phyloP scores from a whole-genome alignment of 2,113 vertebrate species.

The Catharus fuscescens region DNA sequence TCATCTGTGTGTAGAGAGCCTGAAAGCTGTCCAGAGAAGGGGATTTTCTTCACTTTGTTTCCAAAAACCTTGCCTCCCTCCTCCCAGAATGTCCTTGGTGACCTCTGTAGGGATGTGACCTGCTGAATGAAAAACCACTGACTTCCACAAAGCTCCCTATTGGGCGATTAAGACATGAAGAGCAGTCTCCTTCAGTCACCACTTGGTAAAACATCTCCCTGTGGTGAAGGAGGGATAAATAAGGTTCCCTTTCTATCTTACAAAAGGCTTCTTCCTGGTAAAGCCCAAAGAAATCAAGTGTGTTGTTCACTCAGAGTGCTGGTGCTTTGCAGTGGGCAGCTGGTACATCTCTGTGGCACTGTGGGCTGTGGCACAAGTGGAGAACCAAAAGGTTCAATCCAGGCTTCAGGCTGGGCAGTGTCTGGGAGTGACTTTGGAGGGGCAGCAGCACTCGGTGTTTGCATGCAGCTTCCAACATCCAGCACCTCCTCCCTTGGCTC shows the following conservation, averaged over 20 bases:
- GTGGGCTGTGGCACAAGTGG: not conserved
- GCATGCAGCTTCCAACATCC: not conserved
- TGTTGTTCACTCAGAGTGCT: not conserved
- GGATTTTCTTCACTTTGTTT: not conserved
- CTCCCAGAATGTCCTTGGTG: not conserved
- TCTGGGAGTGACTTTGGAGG: not conserved
- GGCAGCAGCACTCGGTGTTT: not conserved
- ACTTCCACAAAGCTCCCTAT: not conserved
- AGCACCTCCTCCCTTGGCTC: not conserved
- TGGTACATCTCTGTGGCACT: fast-evolving
- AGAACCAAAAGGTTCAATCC: not conserved
- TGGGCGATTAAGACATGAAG: not conserved
- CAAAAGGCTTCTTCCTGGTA: not conserved
- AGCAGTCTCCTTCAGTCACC: not conserved
- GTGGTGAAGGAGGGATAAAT: not conserved
- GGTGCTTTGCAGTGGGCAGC: not conserved
- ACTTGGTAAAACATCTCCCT: not conserved
- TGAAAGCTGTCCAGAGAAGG: not conserved
- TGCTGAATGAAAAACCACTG: not conserved
- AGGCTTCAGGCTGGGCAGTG: not conserved
- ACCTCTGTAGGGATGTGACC: not conserved
- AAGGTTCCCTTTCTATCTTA: not conserved
- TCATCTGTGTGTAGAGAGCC: not conserved
- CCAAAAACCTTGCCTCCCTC: not conserved
- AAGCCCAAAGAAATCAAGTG: not conserved